Conservation (phyloP, 2,113 vertebrate genomes). For the Tragelaphus buxtoni region DNA sequence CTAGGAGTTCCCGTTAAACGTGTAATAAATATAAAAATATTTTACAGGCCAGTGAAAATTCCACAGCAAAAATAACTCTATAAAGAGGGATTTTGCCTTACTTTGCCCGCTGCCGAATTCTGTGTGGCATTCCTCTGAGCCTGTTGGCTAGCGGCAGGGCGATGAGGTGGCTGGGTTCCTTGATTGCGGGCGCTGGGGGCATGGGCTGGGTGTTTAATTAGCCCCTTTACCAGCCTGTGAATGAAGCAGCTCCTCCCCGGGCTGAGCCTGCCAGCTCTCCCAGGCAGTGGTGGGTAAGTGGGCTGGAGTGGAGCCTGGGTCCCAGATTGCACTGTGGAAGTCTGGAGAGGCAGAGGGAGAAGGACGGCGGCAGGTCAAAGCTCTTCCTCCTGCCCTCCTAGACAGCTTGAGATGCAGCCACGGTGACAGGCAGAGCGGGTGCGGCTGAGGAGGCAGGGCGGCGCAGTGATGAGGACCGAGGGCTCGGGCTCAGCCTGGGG, state of each 20-base stretch:
- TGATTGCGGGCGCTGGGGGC: neutral
- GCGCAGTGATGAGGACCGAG: neutral
- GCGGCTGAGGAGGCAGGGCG: neutral
- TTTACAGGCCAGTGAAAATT: conserved; percentile 86
- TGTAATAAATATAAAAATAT: conserved; percentile 89
- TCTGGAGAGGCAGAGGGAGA: neutral
- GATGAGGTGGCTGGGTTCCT: conserved; percentile 40
- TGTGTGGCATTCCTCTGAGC: conserved; percentile 78
- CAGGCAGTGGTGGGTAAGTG: neutral
- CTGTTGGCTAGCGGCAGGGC: conserved; percentile 70
- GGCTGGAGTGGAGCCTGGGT: neutral
- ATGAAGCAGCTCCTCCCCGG: neutral
- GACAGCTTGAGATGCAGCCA: neutral
- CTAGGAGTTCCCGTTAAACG: conserved; percentile 87
- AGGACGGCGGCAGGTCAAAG: neutral
- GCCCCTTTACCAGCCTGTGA: conserved; percentile 32
- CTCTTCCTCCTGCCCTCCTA: neutral
- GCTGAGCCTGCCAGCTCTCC: neutral
- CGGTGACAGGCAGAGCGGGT: neutral
- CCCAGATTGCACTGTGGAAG: neutral
- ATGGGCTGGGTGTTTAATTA: conserved; percentile 17
- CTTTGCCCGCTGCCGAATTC: conserved; percentile 74
- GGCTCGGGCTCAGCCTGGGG: neutral
- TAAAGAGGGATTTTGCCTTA: conserved; percentile 77
- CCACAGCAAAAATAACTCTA: conserved; percentile 86